Base-by-base conservation (phyloP, 2,888 invertebrate species). In the Hylaea fasciaria region DNA sequence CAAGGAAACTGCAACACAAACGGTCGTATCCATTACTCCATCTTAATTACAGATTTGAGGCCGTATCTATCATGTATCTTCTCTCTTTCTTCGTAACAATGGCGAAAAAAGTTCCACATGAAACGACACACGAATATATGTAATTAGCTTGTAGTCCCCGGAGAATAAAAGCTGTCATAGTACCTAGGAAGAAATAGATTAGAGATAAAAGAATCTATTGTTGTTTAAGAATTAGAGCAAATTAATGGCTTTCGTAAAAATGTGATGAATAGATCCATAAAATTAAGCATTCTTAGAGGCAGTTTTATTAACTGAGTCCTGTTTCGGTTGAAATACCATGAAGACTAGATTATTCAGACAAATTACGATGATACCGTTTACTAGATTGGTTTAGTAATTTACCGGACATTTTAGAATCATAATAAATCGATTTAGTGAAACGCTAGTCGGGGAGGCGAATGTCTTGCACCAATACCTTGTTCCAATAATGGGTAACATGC, bases 1-100 rank as follows among this genome's bases (percentile, higher is more conserved):
- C 32, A 32, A 2, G 5, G 69, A 64, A 69, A 70, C 64, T 63
- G 57, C 62, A 52, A 62, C 52, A 61, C 60, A 62, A 62, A 40
- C 14, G 14, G 64, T 60, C 69, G 66, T 68, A 68, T 72, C 66
- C 64, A 57, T 51, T 52, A 55, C 56, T 66, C 60, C 69, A 73
- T 71, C 68, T 69, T 71, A 72, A 71, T 72, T 66, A 69, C 61
- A 63, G 67, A 70, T 73, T 70, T 64, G 45, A 9, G 58, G 61
- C 56, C 63, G 57, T 49, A 63, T 56, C 50, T 57, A 57, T 54
- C 59, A 50, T 17, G 35, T 14, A 35, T 16, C 35, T 47, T 35
- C 12, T 35, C n/a, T 29, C 14, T 50, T 28, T 41, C 14, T 28
- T 9, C 37, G 11, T 13, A 28, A 40, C 40, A 55, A 48, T 35